A percentile compares a stretch with the other conserved stretches of the same genome.
Conservation (phyloP, 2,888 invertebrate species). For the Acrobasis consociella region DNA sequence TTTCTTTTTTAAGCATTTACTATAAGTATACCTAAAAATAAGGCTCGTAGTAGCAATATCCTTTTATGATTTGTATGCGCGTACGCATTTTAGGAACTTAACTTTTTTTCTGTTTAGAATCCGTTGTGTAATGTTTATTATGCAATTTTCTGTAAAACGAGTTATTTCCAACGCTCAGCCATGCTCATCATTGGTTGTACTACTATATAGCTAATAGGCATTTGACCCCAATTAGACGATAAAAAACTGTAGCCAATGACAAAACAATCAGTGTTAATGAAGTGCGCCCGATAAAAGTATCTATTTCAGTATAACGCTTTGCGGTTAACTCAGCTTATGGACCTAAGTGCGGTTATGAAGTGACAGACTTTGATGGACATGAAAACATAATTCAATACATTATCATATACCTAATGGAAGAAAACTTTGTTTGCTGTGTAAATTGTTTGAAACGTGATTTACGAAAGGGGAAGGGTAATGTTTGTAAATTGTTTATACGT, state of each 20-base stretch:
- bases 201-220: conserved; percentile 63
- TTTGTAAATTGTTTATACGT: no score
- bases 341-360: not conserved
- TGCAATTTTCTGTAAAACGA: conserved; percentile 41
- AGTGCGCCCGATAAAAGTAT: conserved; percentile 53
- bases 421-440: no score
- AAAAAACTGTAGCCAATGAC: conserved; percentile 70
- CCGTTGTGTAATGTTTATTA: not conserved
- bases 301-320: conserved; percentile 13
- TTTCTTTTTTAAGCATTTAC: not conserved
- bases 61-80: no score
- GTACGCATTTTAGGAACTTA: no score
- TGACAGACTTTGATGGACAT: not conserved
- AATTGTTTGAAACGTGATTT: no score
- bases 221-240: conserved; percentile 72
- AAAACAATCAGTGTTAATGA: conserved; percentile 69
- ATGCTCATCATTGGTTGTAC: conserved; percentile 51
- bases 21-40: no score
- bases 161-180: conserved; percentile 49
- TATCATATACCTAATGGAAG: no score
- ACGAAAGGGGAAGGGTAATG: no score
- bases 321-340: not conserved
- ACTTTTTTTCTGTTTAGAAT: no score
- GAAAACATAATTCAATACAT: no score
- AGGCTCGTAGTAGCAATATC: no score